Evolutionary conservation across 2,797 vertebrate genomes (phyloP).

Genomic region (Microctenopoma stevenorrisi): DNA sequence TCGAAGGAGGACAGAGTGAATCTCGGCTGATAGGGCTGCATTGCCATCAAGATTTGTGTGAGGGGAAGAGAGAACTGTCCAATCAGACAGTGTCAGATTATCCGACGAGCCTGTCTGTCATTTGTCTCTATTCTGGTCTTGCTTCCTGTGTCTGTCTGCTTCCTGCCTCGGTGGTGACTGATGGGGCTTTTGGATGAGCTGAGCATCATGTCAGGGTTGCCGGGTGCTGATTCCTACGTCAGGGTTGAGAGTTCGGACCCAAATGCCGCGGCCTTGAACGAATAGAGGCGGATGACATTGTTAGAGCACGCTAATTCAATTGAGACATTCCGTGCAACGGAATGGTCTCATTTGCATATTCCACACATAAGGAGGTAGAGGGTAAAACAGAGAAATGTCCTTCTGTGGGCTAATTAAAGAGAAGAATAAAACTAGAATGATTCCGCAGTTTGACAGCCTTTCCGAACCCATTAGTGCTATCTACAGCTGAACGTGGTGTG

Average conservation of each 20-base stretch:
- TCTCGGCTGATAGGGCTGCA: conserved; percentile 32
- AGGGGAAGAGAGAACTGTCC: conserved; percentile 33
- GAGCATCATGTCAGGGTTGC: conserved; percentile 45
- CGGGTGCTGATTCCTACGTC: conserved; percentile 40
- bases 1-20: conserved; percentile 43
- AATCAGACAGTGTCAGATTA: conserved; percentile 71
- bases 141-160: conserved; percentile 72
- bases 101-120: conserved; percentile 65
- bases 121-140: conserved; percentile 51
- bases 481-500: conserved; percentile 14
- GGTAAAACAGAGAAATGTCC: conserved; percentile 12
- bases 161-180: conserved; percentile 65
- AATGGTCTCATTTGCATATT: conserved; percentile 43
- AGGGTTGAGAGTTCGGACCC: conserved; percentile 34
- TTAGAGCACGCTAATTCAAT: conserved; percentile 47
- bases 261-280: conserved; percentile 7
- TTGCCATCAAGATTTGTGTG: conserved; percentile 30
- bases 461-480: conserved; percentile 5
- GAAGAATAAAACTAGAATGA: conserved; percentile 13
- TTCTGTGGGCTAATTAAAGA: conserved; percentile 33
- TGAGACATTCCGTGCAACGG: conserved; percentile 29
- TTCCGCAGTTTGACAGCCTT: conserved; percentile 19
- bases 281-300: conserved; percentile 39
- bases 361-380: conserved; percentile 6
- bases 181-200: conserved; percentile 47